Evolutionary conservation across 2,797 vertebrate species (phyloP).

Genomic region (Manis pentadactyla): DNA sequence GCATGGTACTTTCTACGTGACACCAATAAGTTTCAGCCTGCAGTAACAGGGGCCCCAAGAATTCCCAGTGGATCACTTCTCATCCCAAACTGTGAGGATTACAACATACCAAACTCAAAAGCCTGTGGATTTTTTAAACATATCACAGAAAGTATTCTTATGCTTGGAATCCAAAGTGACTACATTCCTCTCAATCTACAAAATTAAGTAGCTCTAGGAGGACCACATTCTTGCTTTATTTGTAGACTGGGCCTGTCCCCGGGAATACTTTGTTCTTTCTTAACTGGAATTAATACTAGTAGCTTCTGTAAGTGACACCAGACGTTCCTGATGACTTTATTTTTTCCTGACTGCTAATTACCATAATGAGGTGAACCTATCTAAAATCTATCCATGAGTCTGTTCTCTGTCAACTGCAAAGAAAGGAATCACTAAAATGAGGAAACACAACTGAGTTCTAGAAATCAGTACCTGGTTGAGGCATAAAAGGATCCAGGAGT

Average conservation of each 20-base stretch:
- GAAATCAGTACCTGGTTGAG: background rate
- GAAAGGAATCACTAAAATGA: conserved; percentile 9
- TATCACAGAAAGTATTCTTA: background rate
- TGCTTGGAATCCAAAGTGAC: background rate
- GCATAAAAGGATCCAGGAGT: background rate
- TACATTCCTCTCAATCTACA: conserved; percentile 4
- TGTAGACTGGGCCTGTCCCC: background rate
- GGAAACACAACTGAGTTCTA: background rate
- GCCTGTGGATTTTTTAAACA: background rate
- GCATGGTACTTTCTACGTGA: background rate
- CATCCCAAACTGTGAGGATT: background rate
- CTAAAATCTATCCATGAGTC: background rate
- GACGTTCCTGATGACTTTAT: background rate
- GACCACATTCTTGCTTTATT: conserved; percentile 1
- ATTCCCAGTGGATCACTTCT: background rate
- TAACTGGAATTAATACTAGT: background rate
- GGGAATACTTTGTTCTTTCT: conserved; percentile 47
- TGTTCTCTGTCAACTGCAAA: conserved; percentile 30
- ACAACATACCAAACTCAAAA: background rate
- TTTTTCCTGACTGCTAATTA: background rate
- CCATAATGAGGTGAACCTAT: background rate
- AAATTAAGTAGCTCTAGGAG: background rate
- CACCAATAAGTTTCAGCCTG: background rate
- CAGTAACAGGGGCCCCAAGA: background rate
- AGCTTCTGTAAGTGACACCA: background rate